phyloP scores from a whole-genome alignment of 1,140 invertebrate species.

The Drosophila cardini region DNA sequence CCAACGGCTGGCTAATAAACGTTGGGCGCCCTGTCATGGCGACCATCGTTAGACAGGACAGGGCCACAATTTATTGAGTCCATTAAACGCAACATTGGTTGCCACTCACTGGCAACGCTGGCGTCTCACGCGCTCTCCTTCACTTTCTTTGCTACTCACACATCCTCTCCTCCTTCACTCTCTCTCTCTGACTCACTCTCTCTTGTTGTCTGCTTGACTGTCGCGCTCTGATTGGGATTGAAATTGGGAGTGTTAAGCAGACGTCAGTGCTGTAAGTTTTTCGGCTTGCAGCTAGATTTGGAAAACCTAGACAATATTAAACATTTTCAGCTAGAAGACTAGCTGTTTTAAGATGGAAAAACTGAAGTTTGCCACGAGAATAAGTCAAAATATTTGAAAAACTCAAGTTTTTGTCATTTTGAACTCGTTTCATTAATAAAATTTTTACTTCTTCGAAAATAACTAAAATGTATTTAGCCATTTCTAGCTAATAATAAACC shows the following conservation, averaged over 20 bases:
- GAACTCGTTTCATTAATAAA: too few relatives aligned
- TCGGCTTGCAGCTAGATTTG: too few relatives aligned
- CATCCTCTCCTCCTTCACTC: background rate
- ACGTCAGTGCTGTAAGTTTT: too few relatives aligned
- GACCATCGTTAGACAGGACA: constrained; percentile 37
- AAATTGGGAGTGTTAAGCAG: constrained; percentile 8
- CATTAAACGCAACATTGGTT: constrained; percentile 74
- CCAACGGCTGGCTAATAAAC: constrained; percentile 38
- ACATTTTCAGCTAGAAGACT: too few relatives aligned
- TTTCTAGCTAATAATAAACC: too few relatives aligned
- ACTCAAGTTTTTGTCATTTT: too few relatives aligned
- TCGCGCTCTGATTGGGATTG: constrained; percentile 37
- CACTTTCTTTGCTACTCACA: constrained; percentile 2
- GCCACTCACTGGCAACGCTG: constrained; percentile 4
- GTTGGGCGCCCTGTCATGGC: constrained; percentile 24
- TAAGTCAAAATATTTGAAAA: too few relatives aligned
- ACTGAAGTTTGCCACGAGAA: too few relatives aligned
- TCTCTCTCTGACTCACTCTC: constrained; percentile 10
- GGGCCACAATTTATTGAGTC: constrained; percentile 69
- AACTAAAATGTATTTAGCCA: too few relatives aligned
- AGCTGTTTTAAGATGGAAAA: too few relatives aligned
- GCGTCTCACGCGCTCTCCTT: constrained; percentile 4
- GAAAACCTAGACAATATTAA: too few relatives aligned
- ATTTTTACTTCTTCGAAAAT: too few relatives aligned
- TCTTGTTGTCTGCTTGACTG: background rate